Base-by-base conservation (phyloP, 1,140 invertebrate genomes). In the Leguminivora glycinivorella region DNA sequence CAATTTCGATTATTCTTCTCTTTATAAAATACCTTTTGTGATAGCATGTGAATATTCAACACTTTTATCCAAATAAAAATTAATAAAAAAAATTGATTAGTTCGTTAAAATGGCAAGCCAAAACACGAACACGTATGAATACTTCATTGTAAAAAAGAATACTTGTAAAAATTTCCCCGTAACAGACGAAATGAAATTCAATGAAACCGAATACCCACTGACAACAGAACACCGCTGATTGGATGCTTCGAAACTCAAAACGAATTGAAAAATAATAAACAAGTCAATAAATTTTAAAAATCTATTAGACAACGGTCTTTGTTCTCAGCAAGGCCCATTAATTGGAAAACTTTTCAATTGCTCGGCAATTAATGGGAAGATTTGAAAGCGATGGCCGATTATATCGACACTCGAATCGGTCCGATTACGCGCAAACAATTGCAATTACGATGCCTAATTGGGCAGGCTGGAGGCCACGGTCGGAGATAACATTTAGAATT, bases 331-430 rank as follows among this genome's bases (percentile, higher is more conserved):
- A 63, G 22, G 10, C 12, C 58, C 14, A 63, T 63, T 63, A 63
- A 63, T 63, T 31, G 58, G 26, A 31, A 63, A 63, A 63, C 12
- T 63, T 63, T 63, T 29, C 58, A 63, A 63, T 63, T 63, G 25
- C 17, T 31, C 58, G 17, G 58, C 58, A 63, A 60, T 63, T 63
- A 60, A 29, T 63, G 58, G 25, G 26, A 58, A 63, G 58, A 63
- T 63, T 63, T 63, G 58, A 63, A 63, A 63, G 17, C 58, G 9
- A 63, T 34, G 6, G 58, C 9, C 25, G 58, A 63, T 29, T 52
- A 52, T 52, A 52, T 52, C 47, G 47, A 22, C 47, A 17, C 25
- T 63, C 25, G 19, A 10, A n/a, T 17, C 14, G 58, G 14, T 31
- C 25, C 14, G 58, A 34, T 31, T 63, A 63, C 58, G 26, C 56